Percentiles rank a stretch among this genome's conserved stretches.
Conservation (phyloP, 2,888 invertebrate genomes). For the Strigamia transsilvanica region DNA sequence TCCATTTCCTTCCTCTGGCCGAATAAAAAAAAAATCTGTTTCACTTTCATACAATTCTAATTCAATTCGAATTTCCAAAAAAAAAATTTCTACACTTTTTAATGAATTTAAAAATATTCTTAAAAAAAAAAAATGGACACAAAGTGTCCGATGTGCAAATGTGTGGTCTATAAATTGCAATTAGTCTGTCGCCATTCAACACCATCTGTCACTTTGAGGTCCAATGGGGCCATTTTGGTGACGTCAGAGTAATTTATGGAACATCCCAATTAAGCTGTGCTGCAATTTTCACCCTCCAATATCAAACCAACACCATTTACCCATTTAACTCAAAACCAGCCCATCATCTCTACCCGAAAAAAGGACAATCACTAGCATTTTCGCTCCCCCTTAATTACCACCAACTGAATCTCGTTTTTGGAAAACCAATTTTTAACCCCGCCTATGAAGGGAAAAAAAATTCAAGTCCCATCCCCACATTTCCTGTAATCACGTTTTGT, state of each 20-base stretch:
- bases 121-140: neutral
- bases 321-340: neutral
- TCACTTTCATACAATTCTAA: too few species aligned
- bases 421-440: neutral
- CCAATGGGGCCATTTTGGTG: constrained; percentile 26
- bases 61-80: too few species aligned
- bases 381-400: neutral
- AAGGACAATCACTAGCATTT: neutral
- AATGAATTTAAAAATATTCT: neutral
- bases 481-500: constrained; percentile 35
- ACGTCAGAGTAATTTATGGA: constrained; percentile 31
- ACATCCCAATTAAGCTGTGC: constrained; percentile 21
- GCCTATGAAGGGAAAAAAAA: neutral
- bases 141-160: constrained; percentile 1
- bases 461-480: constrained; percentile 21
- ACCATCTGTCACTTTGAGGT: constrained; percentile 31
- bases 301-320: neutral
- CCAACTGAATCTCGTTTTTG: neutral
- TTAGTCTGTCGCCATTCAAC: constrained; percentile 16
- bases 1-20: neutral
- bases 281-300: neutral
- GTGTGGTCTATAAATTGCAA: constrained; percentile 17
- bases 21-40: neutral
- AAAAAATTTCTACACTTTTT: neutral
- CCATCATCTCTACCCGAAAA: neutral